These are phyloP conservation scores for Willowsia nigromaculata DNA, from an alignment of 2,888 invertebrate species.

Conservation along the genomic window DNA sequence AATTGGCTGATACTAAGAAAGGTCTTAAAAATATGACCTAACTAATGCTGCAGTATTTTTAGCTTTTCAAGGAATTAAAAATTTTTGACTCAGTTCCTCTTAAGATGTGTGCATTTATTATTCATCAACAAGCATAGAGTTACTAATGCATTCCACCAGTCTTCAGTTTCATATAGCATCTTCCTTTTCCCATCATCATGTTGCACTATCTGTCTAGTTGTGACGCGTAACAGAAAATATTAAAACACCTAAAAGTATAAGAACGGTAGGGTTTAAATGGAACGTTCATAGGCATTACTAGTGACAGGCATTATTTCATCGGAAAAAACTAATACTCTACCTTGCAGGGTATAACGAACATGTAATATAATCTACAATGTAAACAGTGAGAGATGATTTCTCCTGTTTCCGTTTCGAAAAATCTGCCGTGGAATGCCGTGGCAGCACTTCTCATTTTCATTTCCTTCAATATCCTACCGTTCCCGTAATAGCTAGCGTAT, in stretches of 20 bases:
- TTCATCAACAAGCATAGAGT: too few relatives aligned
- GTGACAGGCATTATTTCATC: conserved; percentile 28
- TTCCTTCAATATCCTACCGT: not conserved
- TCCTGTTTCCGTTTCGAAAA: conserved; percentile 45
- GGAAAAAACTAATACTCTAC: conserved; percentile 41
- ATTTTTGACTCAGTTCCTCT: too few relatives aligned
- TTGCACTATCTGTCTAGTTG: too few relatives aligned
- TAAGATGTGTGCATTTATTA: too few relatives aligned
- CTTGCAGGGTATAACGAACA: conserved; percentile 51
- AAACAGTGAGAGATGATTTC: conserved; percentile 15
- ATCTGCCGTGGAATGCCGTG: conserved; percentile 50
- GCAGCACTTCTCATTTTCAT: conserved; percentile 28
- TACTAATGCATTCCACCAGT: too few relatives aligned
- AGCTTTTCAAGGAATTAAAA: conserved; percentile 31
- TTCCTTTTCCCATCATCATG: not conserved
- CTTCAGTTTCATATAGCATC: not conserved
- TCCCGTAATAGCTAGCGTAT: not conserved
- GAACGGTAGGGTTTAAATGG: not conserved
- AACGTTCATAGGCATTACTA: not conserved
- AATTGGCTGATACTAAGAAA: conserved; percentile 43
- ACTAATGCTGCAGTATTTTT: conserved; percentile 36
- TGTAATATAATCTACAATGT: conserved; percentile 61
- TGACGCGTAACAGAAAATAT: not conserved
- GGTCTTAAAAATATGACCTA: conserved; percentile 45
- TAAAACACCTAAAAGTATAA: too few relatives aligned